Evolutionary conservation across 2,113 vertebrate species (phyloP).

Genomic region (Rostratula benghalensis): DNA sequence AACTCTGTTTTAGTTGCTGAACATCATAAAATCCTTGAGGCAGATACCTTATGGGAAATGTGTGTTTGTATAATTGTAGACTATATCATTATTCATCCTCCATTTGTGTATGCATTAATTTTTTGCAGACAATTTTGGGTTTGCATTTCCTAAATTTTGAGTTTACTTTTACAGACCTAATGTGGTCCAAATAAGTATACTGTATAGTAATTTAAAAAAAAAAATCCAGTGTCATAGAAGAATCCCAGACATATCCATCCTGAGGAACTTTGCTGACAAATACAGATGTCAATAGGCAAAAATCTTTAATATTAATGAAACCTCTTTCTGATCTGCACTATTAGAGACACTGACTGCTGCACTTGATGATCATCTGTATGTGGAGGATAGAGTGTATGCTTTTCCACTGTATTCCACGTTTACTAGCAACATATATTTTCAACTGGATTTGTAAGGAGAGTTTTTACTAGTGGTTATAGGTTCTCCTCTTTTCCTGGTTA

Average conservation of each 20-base stretch:
- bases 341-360: not conserved
- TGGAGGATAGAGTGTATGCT: not conserved
- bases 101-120: not conserved
- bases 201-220: not conserved
- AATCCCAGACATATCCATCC: not conserved
- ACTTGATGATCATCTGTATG: not conserved
- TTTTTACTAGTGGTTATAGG: not conserved
- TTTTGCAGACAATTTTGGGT: not conserved
- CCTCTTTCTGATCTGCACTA: not conserved
- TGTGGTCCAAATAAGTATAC: not conserved
- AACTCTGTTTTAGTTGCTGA: conserved; percentile 42
- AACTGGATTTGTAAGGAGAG: not conserved
- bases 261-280: not conserved
- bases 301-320: conserved; percentile 18
- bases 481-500: not conserved
- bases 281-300: not conserved
- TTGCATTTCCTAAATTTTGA: not conserved
- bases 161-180: not conserved
- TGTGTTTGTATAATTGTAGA: conserved; percentile 39
- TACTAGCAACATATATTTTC: not conserved
- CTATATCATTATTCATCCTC: not conserved
- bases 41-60: conserved; percentile 30
- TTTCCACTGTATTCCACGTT: not conserved
- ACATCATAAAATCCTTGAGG: conserved; percentile 41
- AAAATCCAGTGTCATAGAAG: not conserved